A percentile compares a stretch with the other conserved stretches of the same genome.
Evolutionary conservation across 2,888 invertebrate species (phyloP).

Genomic region (Drosophila recens): DNA sequence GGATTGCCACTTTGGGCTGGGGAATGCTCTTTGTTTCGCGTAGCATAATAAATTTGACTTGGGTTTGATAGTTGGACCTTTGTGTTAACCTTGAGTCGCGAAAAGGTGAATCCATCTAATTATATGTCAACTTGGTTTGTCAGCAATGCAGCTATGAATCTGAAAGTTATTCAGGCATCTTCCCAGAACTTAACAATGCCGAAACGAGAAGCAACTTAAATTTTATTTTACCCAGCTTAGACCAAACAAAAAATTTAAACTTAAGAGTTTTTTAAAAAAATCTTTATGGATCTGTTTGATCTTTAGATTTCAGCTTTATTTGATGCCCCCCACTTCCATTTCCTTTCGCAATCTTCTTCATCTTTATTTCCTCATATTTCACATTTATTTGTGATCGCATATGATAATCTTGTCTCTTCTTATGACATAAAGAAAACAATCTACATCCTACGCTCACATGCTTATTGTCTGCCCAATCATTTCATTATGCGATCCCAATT

Average conservation of each 20-base stretch:
- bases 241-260: not conserved
- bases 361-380: not conserved
- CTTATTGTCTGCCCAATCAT: constrained; percentile 32
- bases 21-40: constrained; percentile 57
- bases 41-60: constrained; percentile 60
- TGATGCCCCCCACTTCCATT: too few relatives aligned
- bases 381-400: not conserved
- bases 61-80: constrained; percentile 44
- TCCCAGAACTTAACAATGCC: constrained; percentile 10
- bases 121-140: constrained; percentile 31
- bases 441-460: constrained; percentile 11
- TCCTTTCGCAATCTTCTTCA: not conserved
- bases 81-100: constrained; percentile 41
- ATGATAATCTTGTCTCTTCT: constrained; percentile 1
- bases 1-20: constrained; percentile 62
- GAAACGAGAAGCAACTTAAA: not conserved
- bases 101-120: constrained; percentile 53
- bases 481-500: constrained; percentile 48
- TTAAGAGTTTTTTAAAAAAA: not conserved
- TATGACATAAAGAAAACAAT: not conserved
- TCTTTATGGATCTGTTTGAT: not conserved
- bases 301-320: not conserved
- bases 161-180: not conserved
- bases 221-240: not conserved
- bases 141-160: not conserved